Evolutionary conservation across 2,113 vertebrate genomes (phyloP).

Genomic region (Neoarius graeffei): DNA sequence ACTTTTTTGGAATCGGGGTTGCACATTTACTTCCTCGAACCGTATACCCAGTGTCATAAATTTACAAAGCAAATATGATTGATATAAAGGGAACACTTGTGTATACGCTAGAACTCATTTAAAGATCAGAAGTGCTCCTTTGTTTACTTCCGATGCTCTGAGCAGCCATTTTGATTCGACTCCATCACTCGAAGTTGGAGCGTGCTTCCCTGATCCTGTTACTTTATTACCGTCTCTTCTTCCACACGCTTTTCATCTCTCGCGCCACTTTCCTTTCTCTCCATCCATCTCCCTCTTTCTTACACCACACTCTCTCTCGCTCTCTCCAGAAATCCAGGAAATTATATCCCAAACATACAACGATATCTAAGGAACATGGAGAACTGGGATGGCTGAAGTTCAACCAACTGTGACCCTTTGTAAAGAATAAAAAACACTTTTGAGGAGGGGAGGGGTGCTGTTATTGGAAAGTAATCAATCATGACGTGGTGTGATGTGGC

Average conservation of each 20-base stretch:
- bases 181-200: background rate
- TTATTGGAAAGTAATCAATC: background rate
- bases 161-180: background rate
- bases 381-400: background rate
- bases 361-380: background rate
- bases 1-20: too few species aligned
- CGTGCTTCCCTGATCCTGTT: background rate
- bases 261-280: background rate
- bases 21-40: too few species aligned
- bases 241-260: background rate
- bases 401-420: background rate
- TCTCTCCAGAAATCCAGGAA: too few species aligned
- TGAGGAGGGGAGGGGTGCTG: background rate
- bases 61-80: too few species aligned
- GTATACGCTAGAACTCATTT: too few species aligned
- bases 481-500: background rate
- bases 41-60: too few species aligned
- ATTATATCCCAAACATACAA: background rate
- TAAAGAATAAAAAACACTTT: background rate
- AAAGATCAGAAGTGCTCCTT: too few species aligned
- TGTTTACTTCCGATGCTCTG: background rate
- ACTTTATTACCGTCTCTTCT: background rate
- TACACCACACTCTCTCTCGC: background rate
- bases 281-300: background rate
- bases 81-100: too few species aligned